Base-by-base conservation (phyloP, 2,113 vertebrate species). In the Eubucco bourcierii region DNA sequence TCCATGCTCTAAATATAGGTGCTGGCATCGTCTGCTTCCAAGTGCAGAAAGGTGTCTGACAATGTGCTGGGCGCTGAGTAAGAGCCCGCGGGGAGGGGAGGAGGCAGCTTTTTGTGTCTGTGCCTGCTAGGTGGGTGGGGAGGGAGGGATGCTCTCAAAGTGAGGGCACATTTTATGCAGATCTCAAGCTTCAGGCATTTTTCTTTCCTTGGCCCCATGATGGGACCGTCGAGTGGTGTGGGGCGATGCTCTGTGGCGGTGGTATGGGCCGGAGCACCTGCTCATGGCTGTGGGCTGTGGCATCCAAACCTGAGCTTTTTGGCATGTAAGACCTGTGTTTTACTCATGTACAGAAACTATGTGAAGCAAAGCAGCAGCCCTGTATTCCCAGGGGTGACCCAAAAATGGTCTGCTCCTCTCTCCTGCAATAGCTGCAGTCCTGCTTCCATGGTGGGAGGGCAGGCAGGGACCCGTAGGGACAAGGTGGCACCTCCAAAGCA, bases 31-130 rank as follows among this genome's bases (percentile, higher is more conserved):
- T 88, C 77, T 93, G 39, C 93, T 96, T 89, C 93, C 95, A 92
- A 88, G 89, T 59, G 89, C 68, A 87, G 94, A 82, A 86, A 67
- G 89, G 84, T 78, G 88, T 90, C 92, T 93, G 90, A 95, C 82
- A 90, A 93, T 92, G 84, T 91, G 29, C 93, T 25, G 65, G 83
- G 89, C 66, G 88, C 78, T 93, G 75, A 96, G 93, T 95, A 97
- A 95, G 91, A 94, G 90, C n/a, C 70, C 25, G 34, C 24, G 34
- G 55, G 78, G 79, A 74, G 67, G 86, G 20, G 25, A 86, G 74
- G 84, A 85, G 87, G 71, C 21, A 72, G 79, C 77, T 93, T 64
- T 92, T 95, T 80, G 59, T 95, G 88, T 77, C 87, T 55, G 18
- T 73, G 75, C 64, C 82, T 75, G 80, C 34, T 52, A 78, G 59